phyloP scores from a whole-genome alignment of 2,113 vertebrate species.

The Galbula dea region DNA sequence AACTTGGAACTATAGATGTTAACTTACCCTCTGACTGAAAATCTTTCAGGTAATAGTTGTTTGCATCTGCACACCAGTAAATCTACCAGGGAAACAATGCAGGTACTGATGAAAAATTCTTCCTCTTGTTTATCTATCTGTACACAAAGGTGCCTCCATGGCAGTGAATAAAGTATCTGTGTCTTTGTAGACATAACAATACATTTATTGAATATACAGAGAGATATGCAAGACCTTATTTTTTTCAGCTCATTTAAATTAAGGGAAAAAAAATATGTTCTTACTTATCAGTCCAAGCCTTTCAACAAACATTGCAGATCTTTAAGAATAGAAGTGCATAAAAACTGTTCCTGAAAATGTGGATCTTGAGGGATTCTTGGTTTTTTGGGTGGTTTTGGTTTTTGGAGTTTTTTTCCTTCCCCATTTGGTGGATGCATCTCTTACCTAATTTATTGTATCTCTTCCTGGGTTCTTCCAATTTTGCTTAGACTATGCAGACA shows the following conservation, averaged over 20 bases:
- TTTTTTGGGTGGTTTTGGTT: too few species aligned
- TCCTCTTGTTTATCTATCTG: not conserved
- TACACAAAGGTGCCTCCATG: not conserved
- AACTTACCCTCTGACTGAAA: not conserved
- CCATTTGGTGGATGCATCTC: not conserved
- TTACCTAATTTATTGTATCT: not conserved
- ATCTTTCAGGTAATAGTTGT: not conserved
- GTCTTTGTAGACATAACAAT: not conserved
- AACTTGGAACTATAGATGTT: not conserved
- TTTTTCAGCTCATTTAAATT: not conserved
- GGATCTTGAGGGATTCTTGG: not conserved
- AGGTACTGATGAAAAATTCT: not conserved
- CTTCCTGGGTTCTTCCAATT: not conserved
- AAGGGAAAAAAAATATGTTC: not conserved
- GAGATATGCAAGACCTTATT: not conserved
- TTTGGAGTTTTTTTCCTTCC: accelerated
- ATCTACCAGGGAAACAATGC: not conserved
- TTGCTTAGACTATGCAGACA: not conserved
- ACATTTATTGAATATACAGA: not conserved
- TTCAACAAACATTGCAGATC: not conserved
- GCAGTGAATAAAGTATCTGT: not conserved
- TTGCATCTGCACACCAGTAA: not conserved
- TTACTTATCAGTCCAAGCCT: not conserved
- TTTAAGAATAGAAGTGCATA: not conserved
- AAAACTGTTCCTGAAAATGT: not conserved